Percentiles rank a stretch among this genome's conserved stretches.
Conservation (phyloP, 2,113 vertebrate genomes). For the Anoplopoma fimbria region DNA sequence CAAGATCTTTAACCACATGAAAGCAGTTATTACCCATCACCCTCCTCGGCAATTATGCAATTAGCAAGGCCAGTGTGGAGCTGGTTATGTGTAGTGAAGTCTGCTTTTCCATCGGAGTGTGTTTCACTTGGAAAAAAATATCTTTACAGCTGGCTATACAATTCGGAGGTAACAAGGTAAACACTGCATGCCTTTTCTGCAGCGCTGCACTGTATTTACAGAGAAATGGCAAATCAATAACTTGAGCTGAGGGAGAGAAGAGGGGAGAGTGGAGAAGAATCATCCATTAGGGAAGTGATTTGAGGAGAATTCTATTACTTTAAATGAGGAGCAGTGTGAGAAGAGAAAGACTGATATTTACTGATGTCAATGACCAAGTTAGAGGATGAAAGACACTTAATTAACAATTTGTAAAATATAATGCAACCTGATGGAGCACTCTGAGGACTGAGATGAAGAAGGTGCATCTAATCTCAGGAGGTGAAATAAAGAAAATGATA, state of each 20-base stretch:
- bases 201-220: slow-evolving; percentile 36
- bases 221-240: slow-evolving; percentile 57
- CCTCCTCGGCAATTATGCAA: slow-evolving; percentile 68
- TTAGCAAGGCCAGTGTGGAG: slow-evolving; percentile 50
- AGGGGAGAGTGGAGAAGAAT: neutral
- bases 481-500: neutral
- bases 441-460: neutral
- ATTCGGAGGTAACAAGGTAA: slow-evolving; percentile 4
- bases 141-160: slow-evolving; percentile 24
- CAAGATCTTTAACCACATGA: slow-evolving; percentile 50
- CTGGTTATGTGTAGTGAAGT: slow-evolving; percentile 5
- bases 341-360: slow-evolving; percentile 9
- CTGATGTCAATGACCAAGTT: neutral
- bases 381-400: slow-evolving; percentile 1
- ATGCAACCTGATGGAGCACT: neutral
- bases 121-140: slow-evolving; percentile 28
- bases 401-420: neutral
- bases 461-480: neutral
- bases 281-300: neutral
- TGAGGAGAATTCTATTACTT: slow-evolving; percentile 2
- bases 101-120: slow-evolving; percentile 12
- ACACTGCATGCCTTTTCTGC: slow-evolving; percentile 29
- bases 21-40: slow-evolving; percentile 73
- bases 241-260: neutral
- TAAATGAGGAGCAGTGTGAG: slow-evolving; percentile 4